Percentiles rank a stretch among this genome's conserved stretches.
Evolutionary conservation across 2,113 vertebrate species (phyloP).

Genomic region (Microcebus lehilahytsara): DNA sequence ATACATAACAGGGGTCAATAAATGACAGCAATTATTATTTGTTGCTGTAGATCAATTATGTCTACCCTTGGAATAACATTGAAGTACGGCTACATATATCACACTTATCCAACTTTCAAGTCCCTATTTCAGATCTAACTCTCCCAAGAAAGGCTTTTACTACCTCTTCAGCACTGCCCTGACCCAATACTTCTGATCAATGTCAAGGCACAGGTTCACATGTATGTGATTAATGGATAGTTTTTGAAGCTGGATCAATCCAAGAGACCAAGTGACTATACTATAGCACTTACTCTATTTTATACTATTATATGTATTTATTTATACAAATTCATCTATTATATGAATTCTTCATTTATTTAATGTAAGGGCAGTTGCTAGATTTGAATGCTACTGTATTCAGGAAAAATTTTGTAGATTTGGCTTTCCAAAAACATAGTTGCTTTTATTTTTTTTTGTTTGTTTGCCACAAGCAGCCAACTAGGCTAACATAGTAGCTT

Average conservation of each 20-base stretch:
- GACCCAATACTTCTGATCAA: neutral
- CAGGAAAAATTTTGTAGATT: neutral
- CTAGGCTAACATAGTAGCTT: neutral
- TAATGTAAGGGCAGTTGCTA: neutral
- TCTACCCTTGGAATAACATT: neutral
- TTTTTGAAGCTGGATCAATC: neutral
- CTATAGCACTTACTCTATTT: neutral
- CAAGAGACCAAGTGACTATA: neutral
- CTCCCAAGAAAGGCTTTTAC: neutral
- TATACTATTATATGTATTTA: neutral
- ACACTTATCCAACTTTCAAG: neutral
- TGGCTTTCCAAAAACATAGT: neutral
- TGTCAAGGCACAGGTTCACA: neutral
- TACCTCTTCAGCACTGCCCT: neutral
- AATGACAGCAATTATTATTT: neutral
- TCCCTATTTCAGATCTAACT: neutral
- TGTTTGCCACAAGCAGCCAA: neutral
- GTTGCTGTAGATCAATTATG: neutral
- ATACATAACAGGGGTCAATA: neutral
- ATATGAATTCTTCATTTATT: neutral
- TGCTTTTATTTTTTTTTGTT: neutral
- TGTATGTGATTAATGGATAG: no score
- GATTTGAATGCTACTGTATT: neutral
- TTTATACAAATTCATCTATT: neutral
- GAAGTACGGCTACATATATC: neutral